Base-by-base conservation (phyloP, 1,140 invertebrate species). In the Pogonomyrmex barbatus region DNA sequence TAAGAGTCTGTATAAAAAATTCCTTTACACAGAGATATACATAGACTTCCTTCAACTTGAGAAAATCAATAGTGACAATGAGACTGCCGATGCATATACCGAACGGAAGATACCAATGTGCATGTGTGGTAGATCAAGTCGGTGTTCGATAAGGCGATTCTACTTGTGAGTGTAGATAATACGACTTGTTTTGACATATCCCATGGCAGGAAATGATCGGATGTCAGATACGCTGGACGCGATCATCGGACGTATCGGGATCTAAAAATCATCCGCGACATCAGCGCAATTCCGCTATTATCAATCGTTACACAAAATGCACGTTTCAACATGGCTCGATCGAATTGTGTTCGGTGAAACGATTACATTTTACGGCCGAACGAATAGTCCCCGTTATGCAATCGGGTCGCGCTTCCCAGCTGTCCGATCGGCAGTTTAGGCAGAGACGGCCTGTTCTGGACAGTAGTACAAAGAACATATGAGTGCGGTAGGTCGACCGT, bases 401-500 rank as follows among this genome's bases (percentile, higher is more conserved):
- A 93, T 91, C 83, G 73, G 89, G 82, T 62, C 77, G 82, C 89
- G 92, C 90, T 93, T 91, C 88, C 91, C 92, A 93, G 92, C 92
- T 93, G 92, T 93, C 87, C 71, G 85, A 78, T 90, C 73, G 45
- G 52, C 12, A 30, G 68, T 56, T 68, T 62, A 39, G 70, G 79
- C 63, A 88, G 82, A 79, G 85, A 68, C 82, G 42, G 68, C 24
- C 58, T 76, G 73, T 50, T 77, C 73, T n/a, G 47, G 36, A 60
- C 30, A 42, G 63, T 24, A 39, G 50, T 50, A 67, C 14, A n/a
- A 73, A 47, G 56, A 87, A 90, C 10, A 87, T 82, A 82, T 67
- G 73, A 89, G 71, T 56, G 76, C 42, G 24, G 54, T 62, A 76
- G 42, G 73, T 24, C 62, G 83, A 67, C 14, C 30, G 30, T 47